Base-by-base conservation (phyloP, 2,113 vertebrate species). In the Corythoichthys intestinalis region DNA sequence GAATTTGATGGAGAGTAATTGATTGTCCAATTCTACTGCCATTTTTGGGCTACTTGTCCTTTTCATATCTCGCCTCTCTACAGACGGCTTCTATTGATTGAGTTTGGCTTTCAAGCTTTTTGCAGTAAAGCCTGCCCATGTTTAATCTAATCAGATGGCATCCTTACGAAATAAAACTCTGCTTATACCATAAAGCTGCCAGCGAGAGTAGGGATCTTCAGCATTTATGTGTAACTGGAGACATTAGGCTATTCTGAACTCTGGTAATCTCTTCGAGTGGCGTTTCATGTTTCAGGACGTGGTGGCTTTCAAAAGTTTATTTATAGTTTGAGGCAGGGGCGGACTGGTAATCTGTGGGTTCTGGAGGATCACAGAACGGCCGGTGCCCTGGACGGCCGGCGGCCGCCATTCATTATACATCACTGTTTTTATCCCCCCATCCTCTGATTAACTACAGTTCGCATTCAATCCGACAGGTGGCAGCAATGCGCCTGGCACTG, bases 311-410 rank as follows among this genome's bases (percentile, higher is more conserved):
- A 66, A 66, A 49, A 60, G 69, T 35, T 57, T 89, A 89, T 89
- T 86, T 89, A 87, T 85, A 89, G 86, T 74, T 52, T 46, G 74
- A 71, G 78, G 80, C n/a, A n/a, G n/a, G n/a, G n/a, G n/a, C n/a
- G n/a, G n/a, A n/a, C n/a, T n/a, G n/a, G n/a, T n/a, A n/a, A n/a
- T n/a, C n/a, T n/a, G n/a, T n/a, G n/a, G n/a, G n/a, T n/a, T n/a
- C n/a, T n/a, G n/a, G n/a, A n/a, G n/a, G n/a, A n/a, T n/a, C n/a
- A n/a, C n/a, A n/a, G n/a, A n/a, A n/a, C n/a, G n/a, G n/a, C n/a
- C n/a, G n/a, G n/a, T n/a, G n/a, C n/a, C n/a, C n/a, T n/a, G n/a
- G n/a, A n/a, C n/a, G n/a, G n/a, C n/a, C n/a, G n/a, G n/a, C n/a
- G n/a, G n/a, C n/a, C n/a, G n/a, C n/a, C n/a, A n/a, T n/a, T n/a